A percentile compares a stretch with the other conserved stretches of the same genome.
These are phyloP conservation scores for Hetaerina titia DNA, from an alignment of 2,888 invertebrate species.

Conservation along the genomic window DNA sequence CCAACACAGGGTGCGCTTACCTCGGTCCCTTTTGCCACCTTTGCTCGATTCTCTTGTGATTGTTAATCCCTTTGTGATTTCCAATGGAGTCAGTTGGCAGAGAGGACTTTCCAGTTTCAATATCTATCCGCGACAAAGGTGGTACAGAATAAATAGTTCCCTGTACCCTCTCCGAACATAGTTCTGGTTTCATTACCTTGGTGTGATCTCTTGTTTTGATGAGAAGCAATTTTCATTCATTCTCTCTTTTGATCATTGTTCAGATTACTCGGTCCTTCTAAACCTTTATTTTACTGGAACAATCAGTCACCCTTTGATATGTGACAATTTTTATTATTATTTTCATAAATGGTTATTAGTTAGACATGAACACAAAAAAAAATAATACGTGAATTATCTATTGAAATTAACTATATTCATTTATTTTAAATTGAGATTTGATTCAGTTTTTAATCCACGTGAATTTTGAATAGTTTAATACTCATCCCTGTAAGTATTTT, in stretches of 20 bases:
- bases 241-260: background rate
- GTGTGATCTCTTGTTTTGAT: background rate
- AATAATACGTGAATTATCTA: too few relatives aligned
- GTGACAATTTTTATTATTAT: too few relatives aligned
- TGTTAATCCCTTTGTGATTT: conserved; percentile 15
- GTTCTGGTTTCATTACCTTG: background rate
- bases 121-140: background rate
- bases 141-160: background rate
- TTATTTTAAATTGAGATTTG: too few relatives aligned
- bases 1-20: background rate
- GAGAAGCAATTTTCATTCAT: background rate
- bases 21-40: background rate
- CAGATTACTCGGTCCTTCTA: background rate
- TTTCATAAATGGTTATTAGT: too few relatives aligned
- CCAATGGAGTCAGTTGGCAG: background rate
- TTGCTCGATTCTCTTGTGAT: background rate
- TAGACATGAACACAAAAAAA: too few relatives aligned
- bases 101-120: background rate
- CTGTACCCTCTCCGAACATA: background rate
- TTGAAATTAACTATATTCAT: too few relatives aligned
- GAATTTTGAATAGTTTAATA: too few relatives aligned
- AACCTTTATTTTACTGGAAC: background rate
- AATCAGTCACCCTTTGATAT: too few relatives aligned
- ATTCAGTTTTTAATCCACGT: too few relatives aligned
- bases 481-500: too few relatives aligned